Evolutionary conservation across 2,797 vertebrate species (phyloP).

Genomic region (Channallabes apus): DNA sequence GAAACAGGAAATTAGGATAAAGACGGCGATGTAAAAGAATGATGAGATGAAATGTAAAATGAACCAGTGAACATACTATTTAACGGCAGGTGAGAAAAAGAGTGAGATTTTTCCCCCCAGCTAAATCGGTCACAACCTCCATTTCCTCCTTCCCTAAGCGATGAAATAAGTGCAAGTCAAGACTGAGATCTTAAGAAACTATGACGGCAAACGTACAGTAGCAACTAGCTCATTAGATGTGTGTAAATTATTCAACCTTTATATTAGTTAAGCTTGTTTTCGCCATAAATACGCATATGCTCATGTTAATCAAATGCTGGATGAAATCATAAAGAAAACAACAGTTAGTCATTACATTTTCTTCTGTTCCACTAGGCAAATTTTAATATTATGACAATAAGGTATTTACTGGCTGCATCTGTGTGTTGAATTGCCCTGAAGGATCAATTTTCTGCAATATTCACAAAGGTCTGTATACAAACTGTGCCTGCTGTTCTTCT

Average conservation of each 20-base stretch:
- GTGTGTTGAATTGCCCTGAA: constrained; percentile 19
- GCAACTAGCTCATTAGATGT: background rate
- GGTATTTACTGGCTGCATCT: background rate
- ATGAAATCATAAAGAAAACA: background rate
- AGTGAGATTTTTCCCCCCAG: background rate
- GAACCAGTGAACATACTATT: constrained; percentile 28
- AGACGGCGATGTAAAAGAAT: constrained; percentile 27
- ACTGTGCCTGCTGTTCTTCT: constrained; percentile 13
- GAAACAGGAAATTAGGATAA: background rate
- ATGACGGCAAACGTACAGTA: constrained; percentile 40
- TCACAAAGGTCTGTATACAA: constrained; percentile 25
- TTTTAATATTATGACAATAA: constrained; percentile 21
- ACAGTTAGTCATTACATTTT: background rate
- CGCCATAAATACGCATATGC: background rate
- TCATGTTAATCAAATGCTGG: background rate
- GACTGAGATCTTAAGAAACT: constrained; percentile 41
- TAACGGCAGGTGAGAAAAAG: background rate
- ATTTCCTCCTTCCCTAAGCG: constrained; percentile 29
- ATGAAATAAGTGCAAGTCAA: constrained; percentile 37
- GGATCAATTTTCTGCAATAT: constrained; percentile 1
- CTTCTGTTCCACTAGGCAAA: background rate
- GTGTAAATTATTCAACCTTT: background rate
- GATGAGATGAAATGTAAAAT: constrained; percentile 14
- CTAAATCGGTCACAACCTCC: background rate
- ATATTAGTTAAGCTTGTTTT: background rate